Conservation (phyloP, 2,888 invertebrate genomes). For the Lycia hirtaria region DNA sequence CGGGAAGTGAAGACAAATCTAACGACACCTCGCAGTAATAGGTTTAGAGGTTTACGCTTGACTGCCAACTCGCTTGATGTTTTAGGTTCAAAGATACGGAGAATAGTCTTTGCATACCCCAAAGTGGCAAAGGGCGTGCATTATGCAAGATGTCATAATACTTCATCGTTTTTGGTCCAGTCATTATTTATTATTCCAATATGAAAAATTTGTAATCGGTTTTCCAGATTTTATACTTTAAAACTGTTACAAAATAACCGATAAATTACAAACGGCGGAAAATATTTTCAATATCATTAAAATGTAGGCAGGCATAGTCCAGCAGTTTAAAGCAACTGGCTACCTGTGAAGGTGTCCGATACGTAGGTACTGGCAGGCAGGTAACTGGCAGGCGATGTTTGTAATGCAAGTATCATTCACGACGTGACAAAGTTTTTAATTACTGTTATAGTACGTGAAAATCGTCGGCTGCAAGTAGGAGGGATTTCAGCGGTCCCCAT, state of each 20-base stretch:
- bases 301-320: conserved; percentile 1
- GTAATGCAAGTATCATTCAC: conserved; percentile 51
- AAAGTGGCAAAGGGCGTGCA: too few relatives aligned
- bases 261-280: not conserved
- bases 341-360: not conserved
- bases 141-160: too few relatives aligned
- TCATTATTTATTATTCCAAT: too few relatives aligned
- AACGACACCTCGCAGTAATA: too few relatives aligned
- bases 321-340: not conserved
- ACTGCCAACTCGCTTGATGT: too few relatives aligned
- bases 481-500: conserved; percentile 93
- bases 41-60: too few relatives aligned
- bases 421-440: conserved; percentile 83
- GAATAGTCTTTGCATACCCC: too few relatives aligned
- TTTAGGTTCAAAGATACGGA: too few relatives aligned
- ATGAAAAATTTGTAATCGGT: too few relatives aligned
- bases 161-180: too few relatives aligned
- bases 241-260: not conserved
- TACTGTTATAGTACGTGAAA: conserved; percentile 81
- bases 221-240: too few relatives aligned
- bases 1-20: too few relatives aligned
- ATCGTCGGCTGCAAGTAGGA: conserved; percentile 86
- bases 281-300: conserved; percentile 1
- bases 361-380: not conserved
- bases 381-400: conserved; percentile 27